Conservation (phyloP, 2,888 invertebrate genomes). For the Phalangium opilio region DNA sequence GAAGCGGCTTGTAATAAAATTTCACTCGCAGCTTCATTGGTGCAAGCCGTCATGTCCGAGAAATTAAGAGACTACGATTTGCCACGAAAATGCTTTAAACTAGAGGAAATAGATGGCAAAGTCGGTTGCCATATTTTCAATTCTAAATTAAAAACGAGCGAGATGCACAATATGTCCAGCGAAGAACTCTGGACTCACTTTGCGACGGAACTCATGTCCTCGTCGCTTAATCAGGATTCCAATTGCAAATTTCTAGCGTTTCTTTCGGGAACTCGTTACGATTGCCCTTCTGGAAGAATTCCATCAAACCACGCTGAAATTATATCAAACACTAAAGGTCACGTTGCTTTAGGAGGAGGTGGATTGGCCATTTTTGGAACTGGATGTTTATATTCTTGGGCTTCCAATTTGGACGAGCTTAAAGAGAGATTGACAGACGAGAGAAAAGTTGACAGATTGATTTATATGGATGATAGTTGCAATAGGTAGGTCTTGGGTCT, state of each 20-base stretch:
- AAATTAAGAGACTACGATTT: constrained; percentile 64
- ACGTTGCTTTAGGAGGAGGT: constrained; percentile 82
- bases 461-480: constrained; percentile 79
- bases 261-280: constrained; percentile 67
- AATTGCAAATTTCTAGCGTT: constrained; percentile 76
- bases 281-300: constrained; percentile 32
- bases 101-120: constrained; percentile 45
- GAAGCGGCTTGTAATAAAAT: constrained; percentile 61
- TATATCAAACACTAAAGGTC: constrained; percentile 41
- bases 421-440: constrained; percentile 43
- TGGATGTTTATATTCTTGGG: constrained; percentile 81
- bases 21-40: constrained; percentile 54
- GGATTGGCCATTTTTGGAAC: constrained; percentile 82
- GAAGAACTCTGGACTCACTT: constrained; percentile 68
- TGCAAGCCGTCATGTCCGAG: constrained; percentile 75
- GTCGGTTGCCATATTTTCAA: constrained; percentile 53
- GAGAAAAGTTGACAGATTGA: constrained; percentile 49
- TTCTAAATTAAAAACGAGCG: constrained; percentile 50
- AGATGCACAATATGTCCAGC: constrained; percentile 55
- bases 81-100: constrained; percentile 61
- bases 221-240: constrained; percentile 41
- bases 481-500: constrained; percentile 52
- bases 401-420: constrained; percentile 51
- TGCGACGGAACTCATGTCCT: constrained; percentile 67
- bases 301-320: constrained; percentile 36